Percentiles rank a stretch among this genome's conserved stretches.
Evolutionary conservation across 2,113 vertebrate genomes (phyloP).

Genomic region (Pelobates fuscus): DNA sequence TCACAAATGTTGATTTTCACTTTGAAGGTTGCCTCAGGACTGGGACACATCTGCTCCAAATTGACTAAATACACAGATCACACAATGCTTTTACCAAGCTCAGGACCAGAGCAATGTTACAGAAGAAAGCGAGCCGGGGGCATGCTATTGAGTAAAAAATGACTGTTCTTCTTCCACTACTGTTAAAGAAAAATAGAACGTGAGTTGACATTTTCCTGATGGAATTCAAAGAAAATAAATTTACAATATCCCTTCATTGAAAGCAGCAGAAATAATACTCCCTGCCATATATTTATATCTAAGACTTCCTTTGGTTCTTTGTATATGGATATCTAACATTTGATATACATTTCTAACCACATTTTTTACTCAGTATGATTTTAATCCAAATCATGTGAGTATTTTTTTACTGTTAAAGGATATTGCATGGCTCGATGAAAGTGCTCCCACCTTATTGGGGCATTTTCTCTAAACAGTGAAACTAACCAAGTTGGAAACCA

Average conservation of each 20-base stretch:
- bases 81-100: constrained; percentile 60
- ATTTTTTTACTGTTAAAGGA: too few relatives aligned
- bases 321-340: neutral
- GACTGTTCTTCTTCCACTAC: constrained; percentile 61
- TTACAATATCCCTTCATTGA: constrained; percentile 31
- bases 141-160: constrained; percentile 65
- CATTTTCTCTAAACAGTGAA: too few relatives aligned
- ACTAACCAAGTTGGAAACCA: too few relatives aligned
- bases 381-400: too few relatives aligned
- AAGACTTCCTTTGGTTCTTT: too few relatives aligned
- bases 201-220: constrained; percentile 52
- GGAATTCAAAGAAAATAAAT: constrained; percentile 51
- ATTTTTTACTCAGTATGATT: too few relatives aligned
- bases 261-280: constrained; percentile 27
- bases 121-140: constrained; percentile 64
- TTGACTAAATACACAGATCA: constrained; percentile 60
- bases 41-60: constrained; percentile 62
- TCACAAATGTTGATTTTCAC: constrained; percentile 50
- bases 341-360: neutral
- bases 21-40: constrained; percentile 63
- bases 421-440: too few relatives aligned
- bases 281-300: neutral
- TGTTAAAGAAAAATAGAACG: constrained; percentile 57
- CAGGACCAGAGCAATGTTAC: constrained; percentile 63
- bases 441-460: too few relatives aligned